phyloP scores from a whole-genome alignment of 2,797 vertebrate genomes.

The Odontamblyopus lacepedii region DNA sequence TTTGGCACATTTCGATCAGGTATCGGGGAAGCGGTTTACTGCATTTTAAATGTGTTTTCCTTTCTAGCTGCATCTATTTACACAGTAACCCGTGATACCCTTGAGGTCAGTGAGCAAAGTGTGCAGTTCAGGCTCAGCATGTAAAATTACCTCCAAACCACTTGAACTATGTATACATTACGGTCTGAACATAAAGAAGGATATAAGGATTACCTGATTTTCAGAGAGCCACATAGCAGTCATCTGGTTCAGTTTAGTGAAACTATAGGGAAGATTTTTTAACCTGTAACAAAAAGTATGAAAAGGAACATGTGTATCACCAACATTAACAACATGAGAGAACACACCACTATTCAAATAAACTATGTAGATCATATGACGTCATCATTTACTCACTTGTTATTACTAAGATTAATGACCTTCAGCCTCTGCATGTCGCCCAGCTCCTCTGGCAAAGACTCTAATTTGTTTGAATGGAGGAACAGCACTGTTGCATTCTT shows the following conservation, averaged over 20 bases:
- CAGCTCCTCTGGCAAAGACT: slow-evolving; percentile 95
- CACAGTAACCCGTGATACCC: slow-evolving; percentile 3
- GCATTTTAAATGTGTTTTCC: slow-evolving; percentile 43
- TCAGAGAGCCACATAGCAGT: slow-evolving; percentile 99
- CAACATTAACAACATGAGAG: not conserved
- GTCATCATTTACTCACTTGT: slow-evolving; percentile 77
- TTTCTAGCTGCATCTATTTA: slow-evolving; percentile 23
- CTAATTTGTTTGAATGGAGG: slow-evolving; percentile 96
- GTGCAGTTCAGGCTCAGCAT: not conserved
- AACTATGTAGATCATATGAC: not conserved
- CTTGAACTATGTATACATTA: not conserved
- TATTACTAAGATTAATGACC: slow-evolving; percentile 98
- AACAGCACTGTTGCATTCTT: slow-evolving; percentile 92
- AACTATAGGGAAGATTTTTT: slow-evolving; percentile 94
- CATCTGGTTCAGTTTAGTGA: slow-evolving; percentile 93
- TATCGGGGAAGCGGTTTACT: slow-evolving; percentile 47
- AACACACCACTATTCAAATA: not conserved
- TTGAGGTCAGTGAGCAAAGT: slow-evolving; percentile 1
- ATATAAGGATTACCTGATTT: slow-evolving; percentile 86
- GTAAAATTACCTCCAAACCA: slow-evolving; percentile 5
- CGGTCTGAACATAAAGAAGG: not conserved
- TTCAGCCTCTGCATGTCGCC: slow-evolving; percentile 97
- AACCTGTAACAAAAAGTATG: slow-evolving; percentile 73
- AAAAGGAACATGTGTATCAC: not conserved
- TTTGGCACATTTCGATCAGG: slow-evolving; percentile 34